Evolutionary conservation across 2,113 vertebrate genomes (phyloP).

Genomic region (Dinomys branickii): DNA sequence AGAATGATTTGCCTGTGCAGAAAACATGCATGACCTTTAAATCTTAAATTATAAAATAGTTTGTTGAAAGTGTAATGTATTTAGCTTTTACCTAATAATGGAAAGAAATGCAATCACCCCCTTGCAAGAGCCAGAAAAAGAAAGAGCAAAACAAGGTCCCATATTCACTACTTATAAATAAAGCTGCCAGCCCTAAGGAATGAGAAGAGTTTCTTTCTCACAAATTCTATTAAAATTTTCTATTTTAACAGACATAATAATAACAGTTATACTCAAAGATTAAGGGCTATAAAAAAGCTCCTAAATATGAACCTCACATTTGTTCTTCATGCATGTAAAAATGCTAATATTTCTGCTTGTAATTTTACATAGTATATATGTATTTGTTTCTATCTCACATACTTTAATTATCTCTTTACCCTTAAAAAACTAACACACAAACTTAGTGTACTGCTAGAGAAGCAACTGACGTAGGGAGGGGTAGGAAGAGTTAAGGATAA

Average conservation of each 20-base stretch:
- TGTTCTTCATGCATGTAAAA: not conserved
- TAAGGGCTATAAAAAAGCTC: not conserved
- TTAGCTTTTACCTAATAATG: conserved; percentile 91
- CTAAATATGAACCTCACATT: not conserved
- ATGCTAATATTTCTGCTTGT: not conserved
- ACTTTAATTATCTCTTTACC: not conserved
- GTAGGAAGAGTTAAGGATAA: not conserved
- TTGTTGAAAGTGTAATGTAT: conserved; percentile 93
- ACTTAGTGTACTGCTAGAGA: not conserved
- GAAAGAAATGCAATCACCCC: conserved; percentile 87
- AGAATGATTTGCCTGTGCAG: conserved; percentile 84
- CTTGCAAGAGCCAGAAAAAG: conserved; percentile 85
- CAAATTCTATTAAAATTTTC: conserved; percentile 82
- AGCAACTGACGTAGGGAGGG: not conserved
- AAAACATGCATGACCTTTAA: conserved; percentile 90
- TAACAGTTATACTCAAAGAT: not conserved
- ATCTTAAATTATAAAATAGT: conserved; percentile 91
- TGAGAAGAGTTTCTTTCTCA: conserved; percentile 63
- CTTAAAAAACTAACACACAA: not conserved
- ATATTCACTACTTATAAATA: conserved; percentile 87
- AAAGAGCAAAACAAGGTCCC: conserved; percentile 82
- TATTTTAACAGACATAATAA: conserved; percentile 35
- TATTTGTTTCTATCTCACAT: not conserved
- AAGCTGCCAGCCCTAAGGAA: conserved; percentile 75
- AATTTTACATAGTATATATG: not conserved